A percentile compares a stretch with the other conserved stretches of the same genome.
Conservation (phyloP, 2,888 invertebrate genomes). For the Epirrita christyi region DNA sequence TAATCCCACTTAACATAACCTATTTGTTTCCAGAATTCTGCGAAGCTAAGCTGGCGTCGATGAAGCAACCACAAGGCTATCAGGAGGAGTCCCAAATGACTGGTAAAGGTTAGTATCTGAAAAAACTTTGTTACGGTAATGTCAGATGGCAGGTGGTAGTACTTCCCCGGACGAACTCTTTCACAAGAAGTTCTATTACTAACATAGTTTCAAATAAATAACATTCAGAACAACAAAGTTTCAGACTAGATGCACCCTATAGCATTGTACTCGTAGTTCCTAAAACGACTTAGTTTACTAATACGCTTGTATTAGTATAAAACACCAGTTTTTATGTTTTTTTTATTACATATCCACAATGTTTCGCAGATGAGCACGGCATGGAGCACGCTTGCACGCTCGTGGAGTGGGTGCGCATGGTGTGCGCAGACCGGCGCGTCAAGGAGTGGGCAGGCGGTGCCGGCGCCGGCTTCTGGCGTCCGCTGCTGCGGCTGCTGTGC, state of each 20-base stretch:
- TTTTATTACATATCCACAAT: no score
- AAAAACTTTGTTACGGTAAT: no score
- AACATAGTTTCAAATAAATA: no score
- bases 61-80: constrained; percentile 54
- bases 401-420: constrained; percentile 92
- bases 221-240: no score
- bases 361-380: constrained; percentile 31
- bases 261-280: no score
- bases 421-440: constrained; percentile 92
- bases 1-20: neutral
- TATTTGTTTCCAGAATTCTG: constrained; percentile 62
- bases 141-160: no score
- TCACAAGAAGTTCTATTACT: no score
- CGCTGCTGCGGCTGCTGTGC: constrained; percentile 85
- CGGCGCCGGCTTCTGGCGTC: constrained; percentile 94
- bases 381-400: constrained; percentile 75
- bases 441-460: constrained; percentile 95
- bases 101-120: constrained; percentile 50
- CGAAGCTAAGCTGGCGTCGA: constrained; percentile 61
- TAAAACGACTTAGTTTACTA: no score
- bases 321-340: no score
- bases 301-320: constrained; percentile 39
- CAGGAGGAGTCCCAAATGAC: constrained; percentile 63
- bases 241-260: no score
- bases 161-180: no score